A percentile compares a stretch with the other conserved stretches of the same genome.
phyloP scores from a whole-genome alignment of 2,113 vertebrate genomes.

The Dolichotis patagonum region DNA sequence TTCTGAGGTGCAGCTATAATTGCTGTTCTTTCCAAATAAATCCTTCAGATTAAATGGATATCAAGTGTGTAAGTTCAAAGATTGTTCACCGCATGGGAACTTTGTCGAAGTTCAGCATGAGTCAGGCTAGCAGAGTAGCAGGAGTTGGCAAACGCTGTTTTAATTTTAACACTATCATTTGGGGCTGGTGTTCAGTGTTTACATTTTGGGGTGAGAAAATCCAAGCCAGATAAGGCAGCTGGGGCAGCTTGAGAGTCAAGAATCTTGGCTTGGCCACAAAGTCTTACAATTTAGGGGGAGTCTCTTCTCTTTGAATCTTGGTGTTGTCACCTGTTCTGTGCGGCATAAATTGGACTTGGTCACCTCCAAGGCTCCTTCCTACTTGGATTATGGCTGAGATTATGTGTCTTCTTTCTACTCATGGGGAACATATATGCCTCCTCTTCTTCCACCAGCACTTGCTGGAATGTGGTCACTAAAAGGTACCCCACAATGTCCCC shows the following conservation, averaged over 20 bases:
- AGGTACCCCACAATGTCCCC: not conserved
- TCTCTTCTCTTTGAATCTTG: not conserved
- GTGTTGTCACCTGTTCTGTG: slow-evolving; percentile 27
- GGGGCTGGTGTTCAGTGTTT: slow-evolving; percentile 45
- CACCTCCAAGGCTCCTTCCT: not conserved
- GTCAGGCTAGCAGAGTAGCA: slow-evolving; percentile 31
- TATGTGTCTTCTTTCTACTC: not conserved
- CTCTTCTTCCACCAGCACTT: not conserved
- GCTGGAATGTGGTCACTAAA: accelerated
- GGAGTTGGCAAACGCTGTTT: not conserved
- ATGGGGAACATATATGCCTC: not conserved
- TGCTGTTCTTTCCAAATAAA: slow-evolving; percentile 73
- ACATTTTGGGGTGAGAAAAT: slow-evolving; percentile 45
- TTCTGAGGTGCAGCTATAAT: slow-evolving; percentile 62
- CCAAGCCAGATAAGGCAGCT: slow-evolving; percentile 60
- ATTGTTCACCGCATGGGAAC: not conserved
- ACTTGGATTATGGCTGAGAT: not conserved
- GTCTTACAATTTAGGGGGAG: not conserved
- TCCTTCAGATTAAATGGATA: slow-evolving; percentile 65
- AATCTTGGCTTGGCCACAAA: slow-evolving; percentile 52
- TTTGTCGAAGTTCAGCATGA: slow-evolving; percentile 45
- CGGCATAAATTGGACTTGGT: not conserved
- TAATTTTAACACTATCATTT: slow-evolving; percentile 8
- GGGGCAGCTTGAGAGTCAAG: not conserved
- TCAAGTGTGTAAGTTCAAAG: not conserved